Evolutionary conservation across 2,888 invertebrate species (phyloP).

Genomic region (Margaritifera margaritifera): DNA sequence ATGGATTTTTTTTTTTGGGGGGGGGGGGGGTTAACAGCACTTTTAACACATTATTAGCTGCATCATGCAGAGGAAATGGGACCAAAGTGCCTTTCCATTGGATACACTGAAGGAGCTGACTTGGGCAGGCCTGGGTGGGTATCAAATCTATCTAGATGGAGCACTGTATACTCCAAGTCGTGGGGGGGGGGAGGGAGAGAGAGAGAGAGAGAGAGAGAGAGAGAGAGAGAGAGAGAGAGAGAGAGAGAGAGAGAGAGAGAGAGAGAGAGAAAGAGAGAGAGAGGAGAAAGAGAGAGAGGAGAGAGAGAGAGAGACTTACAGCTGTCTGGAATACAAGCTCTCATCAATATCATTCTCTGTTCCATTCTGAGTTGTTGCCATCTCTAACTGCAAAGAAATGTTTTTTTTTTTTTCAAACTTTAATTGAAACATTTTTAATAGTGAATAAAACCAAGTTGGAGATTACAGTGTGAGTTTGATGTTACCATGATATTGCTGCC

Average conservation of each 20-base stretch:
- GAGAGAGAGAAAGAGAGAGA: neutral
- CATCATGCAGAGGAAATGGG: too few species aligned
- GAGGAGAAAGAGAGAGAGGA: neutral
- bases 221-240: conserved; percentile 4
- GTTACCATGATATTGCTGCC: too few species aligned
- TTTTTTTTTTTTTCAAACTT: neutral
- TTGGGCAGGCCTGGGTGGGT: too few species aligned
- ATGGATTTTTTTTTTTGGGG: too few species aligned
- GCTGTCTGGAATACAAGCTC: conserved; percentile 74
- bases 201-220: neutral
- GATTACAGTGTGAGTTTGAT: too few species aligned
- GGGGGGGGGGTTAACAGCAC: too few species aligned
- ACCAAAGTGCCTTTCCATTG: too few species aligned
- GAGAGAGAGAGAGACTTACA: conserved; percentile 68
- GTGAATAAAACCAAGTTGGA: too few species aligned
- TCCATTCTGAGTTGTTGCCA: conserved; percentile 59
- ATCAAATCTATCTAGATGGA: too few species aligned
- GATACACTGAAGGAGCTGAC: too few species aligned
- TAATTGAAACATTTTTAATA: neutral
- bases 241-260: conserved; percentile 5
- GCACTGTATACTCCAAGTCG: neutral
- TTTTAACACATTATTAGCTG: too few species aligned
- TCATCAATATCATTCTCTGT: conserved; percentile 72
- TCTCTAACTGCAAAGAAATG: conserved; percentile 50
- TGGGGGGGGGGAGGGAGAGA: neutral